These are phyloP conservation scores for Oreocharis arfaki DNA, from an alignment of 2,113 vertebrate genomes.

Conservation along the genomic window DNA sequence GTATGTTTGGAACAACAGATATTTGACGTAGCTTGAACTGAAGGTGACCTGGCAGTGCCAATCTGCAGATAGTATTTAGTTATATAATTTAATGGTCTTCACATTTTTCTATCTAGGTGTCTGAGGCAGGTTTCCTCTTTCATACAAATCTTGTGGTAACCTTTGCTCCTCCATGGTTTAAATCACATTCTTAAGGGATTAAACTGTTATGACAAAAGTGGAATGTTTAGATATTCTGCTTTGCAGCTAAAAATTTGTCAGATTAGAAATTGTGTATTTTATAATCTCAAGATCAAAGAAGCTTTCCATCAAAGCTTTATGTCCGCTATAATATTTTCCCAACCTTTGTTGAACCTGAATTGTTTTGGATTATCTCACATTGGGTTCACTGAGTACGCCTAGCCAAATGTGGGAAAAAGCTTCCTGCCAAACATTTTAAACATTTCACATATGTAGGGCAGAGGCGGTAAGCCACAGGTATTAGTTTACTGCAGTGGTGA, in stretches of 20 bases:
- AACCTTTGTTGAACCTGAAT: slow-evolving; percentile 79
- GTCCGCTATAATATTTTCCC: slow-evolving; percentile 76
- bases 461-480: slow-evolving; percentile 62
- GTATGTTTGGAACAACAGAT: not conserved
- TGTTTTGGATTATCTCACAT: slow-evolving; percentile 83
- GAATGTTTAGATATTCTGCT: slow-evolving; percentile 81
- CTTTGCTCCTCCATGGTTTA: slow-evolving; percentile 70
- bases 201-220: slow-evolving; percentile 79
- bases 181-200: slow-evolving; percentile 81
- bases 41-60: slow-evolving; percentile 51
- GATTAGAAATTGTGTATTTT: slow-evolving; percentile 80
- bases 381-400: slow-evolving; percentile 75
- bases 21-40: slow-evolving; percentile 50
- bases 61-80: slow-evolving; percentile 35
- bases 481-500: slow-evolving; percentile 39
- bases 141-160: slow-evolving; percentile 69
- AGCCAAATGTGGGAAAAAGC: slow-evolving; percentile 74
- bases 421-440: slow-evolving; percentile 75
- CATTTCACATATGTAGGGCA: slow-evolving; percentile 68
- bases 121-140: slow-evolving; percentile 63
- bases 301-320: slow-evolving; percentile 75
- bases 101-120: slow-evolving; percentile 70
- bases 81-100: slow-evolving; percentile 63
- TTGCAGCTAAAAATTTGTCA: slow-evolving; percentile 80
- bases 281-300: slow-evolving; percentile 84